A percentile compares a stretch with the other conserved stretches of the same genome.
Evolutionary conservation across 2,113 vertebrate species (phyloP).

Genomic region (Dasypus novemcinctus): DNA sequence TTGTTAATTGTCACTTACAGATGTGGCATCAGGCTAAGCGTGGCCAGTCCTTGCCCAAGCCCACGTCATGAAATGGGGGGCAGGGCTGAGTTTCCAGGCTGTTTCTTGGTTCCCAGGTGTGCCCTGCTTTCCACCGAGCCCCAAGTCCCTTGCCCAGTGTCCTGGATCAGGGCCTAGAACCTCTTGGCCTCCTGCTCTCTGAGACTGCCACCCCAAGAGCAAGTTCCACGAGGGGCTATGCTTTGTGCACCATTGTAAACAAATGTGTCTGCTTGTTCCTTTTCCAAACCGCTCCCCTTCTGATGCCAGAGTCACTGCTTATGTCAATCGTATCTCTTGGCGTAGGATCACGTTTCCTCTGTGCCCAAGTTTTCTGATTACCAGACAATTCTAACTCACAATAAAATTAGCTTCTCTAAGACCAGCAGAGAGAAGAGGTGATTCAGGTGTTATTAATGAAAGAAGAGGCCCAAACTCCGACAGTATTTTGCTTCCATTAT

Average conservation of each 20-base stretch:
- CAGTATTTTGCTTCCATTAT: neutral
- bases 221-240: neutral
- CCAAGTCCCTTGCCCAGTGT: neutral
- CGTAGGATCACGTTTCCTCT: neutral
- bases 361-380: constrained; percentile 7
- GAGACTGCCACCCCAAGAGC: neutral
- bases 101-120: neutral
- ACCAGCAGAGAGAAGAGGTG: neutral
- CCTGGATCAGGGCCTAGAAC: neutral
- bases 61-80: no score
- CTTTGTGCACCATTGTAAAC: neutral
- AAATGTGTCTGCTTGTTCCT: neutral
- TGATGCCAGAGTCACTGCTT: neutral
- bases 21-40: neutral
- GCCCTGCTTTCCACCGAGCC: neutral
- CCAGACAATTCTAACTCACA: constrained; percentile 5
- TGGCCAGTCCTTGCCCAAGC: neutral
- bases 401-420: constrained; percentile 41
- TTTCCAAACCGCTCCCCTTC: neutral
- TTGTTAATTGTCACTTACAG: neutral
- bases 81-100: neutral
- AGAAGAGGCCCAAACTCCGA: neutral
- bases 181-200: neutral
- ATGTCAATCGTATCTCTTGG: constrained; percentile 24
- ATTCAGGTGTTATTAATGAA: neutral